A percentile compares a stretch with the other conserved stretches of the same genome.
These are phyloP conservation scores for Gnatocerus cornutus DNA, from an alignment of 2,888 invertebrate genomes.

Conservation along the genomic window DNA sequence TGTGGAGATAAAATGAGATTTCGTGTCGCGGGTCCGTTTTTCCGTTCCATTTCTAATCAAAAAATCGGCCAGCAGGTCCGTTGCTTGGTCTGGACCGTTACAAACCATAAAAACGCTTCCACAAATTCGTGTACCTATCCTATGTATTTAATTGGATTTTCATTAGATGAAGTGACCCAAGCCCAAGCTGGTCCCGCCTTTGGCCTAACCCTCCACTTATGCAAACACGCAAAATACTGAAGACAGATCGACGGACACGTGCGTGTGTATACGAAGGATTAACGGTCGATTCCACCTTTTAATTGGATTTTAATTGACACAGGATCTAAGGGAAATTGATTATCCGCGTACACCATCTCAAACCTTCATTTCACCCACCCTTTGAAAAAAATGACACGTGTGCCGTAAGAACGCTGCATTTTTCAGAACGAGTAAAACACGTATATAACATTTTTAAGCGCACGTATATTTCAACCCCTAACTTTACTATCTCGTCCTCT, in stretches of 20 bases:
- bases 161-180: constrained; percentile 60
- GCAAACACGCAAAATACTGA: constrained; percentile 59
- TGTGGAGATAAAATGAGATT: too few relatives aligned
- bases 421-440: constrained; percentile 47
- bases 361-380: background rate
- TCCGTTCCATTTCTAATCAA: background rate
- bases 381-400: constrained; percentile 12
- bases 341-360: constrained; percentile 31
- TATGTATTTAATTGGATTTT: constrained; percentile 61
- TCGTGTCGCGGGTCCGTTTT: background rate
- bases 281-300: constrained; percentile 64
- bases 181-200: constrained; percentile 52
- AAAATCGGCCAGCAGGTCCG: background rate
- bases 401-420: constrained; percentile 31
- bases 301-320: constrained; percentile 67
- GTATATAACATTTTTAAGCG: constrained; percentile 48
- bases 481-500: constrained; percentile 45
- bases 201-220: constrained; percentile 56
- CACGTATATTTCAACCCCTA: constrained; percentile 48
- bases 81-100: constrained; percentile 29
- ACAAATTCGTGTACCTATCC: constrained; percentile 49
- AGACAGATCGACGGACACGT: constrained; percentile 58
- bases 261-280: constrained; percentile 64
- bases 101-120: constrained; percentile 37
- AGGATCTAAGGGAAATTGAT: constrained; percentile 53